Evolutionary conservation across 2,113 vertebrate species (phyloP), one percentile per base, ranked within the genome.

Genomic region (Lates calcarifer): DNA sequence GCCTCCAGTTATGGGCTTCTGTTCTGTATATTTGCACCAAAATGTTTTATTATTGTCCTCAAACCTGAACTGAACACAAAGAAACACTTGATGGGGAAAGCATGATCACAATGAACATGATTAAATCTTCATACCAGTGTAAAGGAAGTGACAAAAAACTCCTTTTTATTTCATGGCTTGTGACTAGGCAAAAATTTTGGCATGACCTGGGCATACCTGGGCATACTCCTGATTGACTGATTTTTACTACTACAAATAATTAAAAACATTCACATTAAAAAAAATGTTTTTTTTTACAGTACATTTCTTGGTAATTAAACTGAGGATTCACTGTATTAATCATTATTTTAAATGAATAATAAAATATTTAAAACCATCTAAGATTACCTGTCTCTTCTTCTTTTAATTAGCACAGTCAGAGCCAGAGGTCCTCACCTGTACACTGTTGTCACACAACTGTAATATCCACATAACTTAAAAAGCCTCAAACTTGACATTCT

Each of bases 1-100:
- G 90, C 92, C 2, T 95, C 94, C 0, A 94, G 91, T 81, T 94
- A 92, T 88, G 93, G 89, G 0, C 58, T 94, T 15, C 85, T 94
- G 14, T 64, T 92, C 15, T 93, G 90, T 78, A 90, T 93, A 79
- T 94, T 94, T 91, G 75, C 79, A 11, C 93, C 93, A 22, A 93
- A 94, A 89, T 94, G 93, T 49, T 90, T 81, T 20, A 89, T 94
- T 5, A 90, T 94, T 81, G 12, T 92, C 22, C 45, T 93, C 3
- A 92, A 84, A 79, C 92, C 93, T 62, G 87, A 94, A 81, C 43
- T 83, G 11, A 94, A 94, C 37, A 93, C 94, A 64, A 94, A 77
- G 77, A 92, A 92, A 81, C 56, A 88, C 60, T 14, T 94, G 22
- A 89, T 94, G 87, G 90, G 85, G 1, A 92, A 94, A 89, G 70